These are phyloP conservation scores for Suncus etruscus DNA, from an alignment of 2,113 vertebrate genomes.

Conservation along the genomic window DNA sequence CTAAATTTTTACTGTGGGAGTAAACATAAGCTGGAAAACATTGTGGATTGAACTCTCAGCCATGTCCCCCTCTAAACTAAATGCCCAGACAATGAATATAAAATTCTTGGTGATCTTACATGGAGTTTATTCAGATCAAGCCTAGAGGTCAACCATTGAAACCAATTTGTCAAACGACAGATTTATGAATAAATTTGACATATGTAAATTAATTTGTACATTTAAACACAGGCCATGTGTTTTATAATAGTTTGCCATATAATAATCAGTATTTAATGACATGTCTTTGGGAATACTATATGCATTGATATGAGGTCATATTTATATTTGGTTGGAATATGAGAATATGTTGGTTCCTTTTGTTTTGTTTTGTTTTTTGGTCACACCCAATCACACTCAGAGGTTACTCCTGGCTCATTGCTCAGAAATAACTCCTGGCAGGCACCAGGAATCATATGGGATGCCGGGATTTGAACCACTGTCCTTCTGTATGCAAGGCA, in stretches of 20 bases:
- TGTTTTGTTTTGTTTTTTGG: too few species aligned
- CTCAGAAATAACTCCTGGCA: too few species aligned
- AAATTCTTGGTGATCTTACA: background rate
- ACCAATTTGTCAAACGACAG: background rate
- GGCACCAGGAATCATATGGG: too few species aligned
- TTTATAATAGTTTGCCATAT: background rate
- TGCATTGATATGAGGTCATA: background rate
- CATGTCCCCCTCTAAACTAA: background rate
- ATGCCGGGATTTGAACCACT: too few species aligned
- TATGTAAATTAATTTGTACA: too few species aligned
- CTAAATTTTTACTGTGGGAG: background rate
- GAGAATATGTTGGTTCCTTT: background rate
- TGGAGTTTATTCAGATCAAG: background rate
- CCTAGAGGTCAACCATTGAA: background rate
- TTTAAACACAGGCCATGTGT: too few species aligned
- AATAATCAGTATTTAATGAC: background rate
- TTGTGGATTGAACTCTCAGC: background rate
- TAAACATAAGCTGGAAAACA: fast-evolving
- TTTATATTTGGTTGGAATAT: too few species aligned
- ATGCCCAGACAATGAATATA: background rate
- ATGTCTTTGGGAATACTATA: background rate
- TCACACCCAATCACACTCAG: too few species aligned
- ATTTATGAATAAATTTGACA: background rate
- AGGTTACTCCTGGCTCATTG: too few species aligned
- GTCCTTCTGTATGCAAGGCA: too few species aligned